A percentile compares a stretch with the other conserved stretches of the same genome.
phyloP scores from a whole-genome alignment of 2,797 vertebrate species.

The Scleropages formosus region DNA sequence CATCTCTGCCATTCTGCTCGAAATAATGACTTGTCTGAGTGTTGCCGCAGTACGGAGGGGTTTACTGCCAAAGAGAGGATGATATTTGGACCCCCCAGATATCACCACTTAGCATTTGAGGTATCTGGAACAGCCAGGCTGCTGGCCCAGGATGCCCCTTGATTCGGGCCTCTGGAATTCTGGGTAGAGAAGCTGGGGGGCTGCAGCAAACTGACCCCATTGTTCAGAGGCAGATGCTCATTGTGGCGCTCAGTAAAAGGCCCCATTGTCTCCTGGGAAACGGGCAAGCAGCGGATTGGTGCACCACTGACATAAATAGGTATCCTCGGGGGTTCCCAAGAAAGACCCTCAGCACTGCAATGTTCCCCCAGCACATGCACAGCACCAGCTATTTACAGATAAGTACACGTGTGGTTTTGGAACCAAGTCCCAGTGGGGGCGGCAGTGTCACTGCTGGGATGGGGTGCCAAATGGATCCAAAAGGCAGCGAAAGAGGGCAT shows the following conservation, averaged over 20 bases:
- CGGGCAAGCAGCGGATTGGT: conserved; percentile 22
- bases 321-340: conserved; percentile 20
- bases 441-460: background rate
- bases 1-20: background rate
- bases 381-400: conserved; percentile 12
- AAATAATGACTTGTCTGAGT: background rate
- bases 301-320: conserved; percentile 28
- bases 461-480: conserved; percentile 31
- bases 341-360: conserved; percentile 14
- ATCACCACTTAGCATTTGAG: background rate
- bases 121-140: background rate
- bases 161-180: background rate
- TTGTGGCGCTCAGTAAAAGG: conserved; percentile 22
- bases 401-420: conserved; percentile 13
- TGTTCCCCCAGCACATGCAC: background rate
- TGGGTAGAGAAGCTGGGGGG: background rate
- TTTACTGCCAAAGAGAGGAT: background rate
- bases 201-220: conserved; percentile 15
- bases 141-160: background rate
- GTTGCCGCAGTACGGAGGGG: background rate
- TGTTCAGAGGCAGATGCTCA: conserved; percentile 13
- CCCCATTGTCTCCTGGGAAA: conserved; percentile 33
- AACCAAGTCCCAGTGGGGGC: conserved; percentile 1
- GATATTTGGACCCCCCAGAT: conserved; percentile 3
- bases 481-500: conserved; percentile 25